Evolutionary conservation across 2,888 invertebrate species (phyloP), one percentile per base, ranked within the genome.

Genomic region (Trilocha varians): DNA sequence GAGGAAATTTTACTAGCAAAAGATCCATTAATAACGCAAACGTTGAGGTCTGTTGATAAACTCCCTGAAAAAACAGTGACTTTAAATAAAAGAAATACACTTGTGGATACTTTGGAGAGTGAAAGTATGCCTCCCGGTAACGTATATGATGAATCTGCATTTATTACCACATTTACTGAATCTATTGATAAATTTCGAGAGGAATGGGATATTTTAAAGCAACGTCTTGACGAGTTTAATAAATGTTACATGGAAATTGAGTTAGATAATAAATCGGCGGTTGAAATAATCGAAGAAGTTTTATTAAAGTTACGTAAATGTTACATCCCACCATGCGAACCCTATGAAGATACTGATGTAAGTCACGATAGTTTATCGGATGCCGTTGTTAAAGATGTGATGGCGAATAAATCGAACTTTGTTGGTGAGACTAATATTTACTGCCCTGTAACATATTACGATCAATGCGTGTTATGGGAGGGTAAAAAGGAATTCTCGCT

Each of bases 361-460:
- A 18, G 16, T 34, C 25, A 2, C 11, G 25, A 25, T 25, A 25
- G 25, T 25, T 9, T 25, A 9, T 25, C 25, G 46, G 53, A 65
- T 33, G 60, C 62, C 18, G 41, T 33, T 1, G 40, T 55, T 25
- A 69, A 69, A 53, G 66, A 82, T 51, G 45, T 60, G 16, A 45
- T 72, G 14, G 64, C 50, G 2, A 83, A 80, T 49, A 62, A 71
- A 40, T 43, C 65, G 34, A 62, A 78, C 39, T 71, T 71, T 44
- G 78, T 88, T 41, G 88, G 91, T n/a, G 88, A 89, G 60, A 89
- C 88, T 1, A 75, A 73, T 47, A 55, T 78, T 51, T 91, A 87
- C 55, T 91, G 91, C 57, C 91, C 91, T 0, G 82, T 91, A 25
- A 75, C 88, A n/a, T 87, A 84, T 55, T 68, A 71, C 42, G 73